Conservation (phyloP, 1,140 invertebrate genomes). For the Brachionus angularis region DNA sequence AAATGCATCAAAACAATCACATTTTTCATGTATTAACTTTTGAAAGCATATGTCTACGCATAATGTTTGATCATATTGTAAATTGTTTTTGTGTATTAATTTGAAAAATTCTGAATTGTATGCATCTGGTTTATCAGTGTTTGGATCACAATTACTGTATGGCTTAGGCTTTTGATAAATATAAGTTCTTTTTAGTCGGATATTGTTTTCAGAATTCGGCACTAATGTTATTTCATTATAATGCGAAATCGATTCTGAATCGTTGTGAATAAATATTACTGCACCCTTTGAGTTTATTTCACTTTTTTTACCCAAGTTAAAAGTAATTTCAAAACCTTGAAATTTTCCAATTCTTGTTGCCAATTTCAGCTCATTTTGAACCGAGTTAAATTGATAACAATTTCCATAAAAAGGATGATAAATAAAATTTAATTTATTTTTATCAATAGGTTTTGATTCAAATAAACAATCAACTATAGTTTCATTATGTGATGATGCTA, state of each 20-base stretch:
- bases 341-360: too few species aligned
- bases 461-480: neutral
- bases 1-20: neutral
- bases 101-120: neutral
- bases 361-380: neutral
- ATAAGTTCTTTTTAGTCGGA: neutral
- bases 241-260: neutral
- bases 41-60: slow-evolving; percentile 8
- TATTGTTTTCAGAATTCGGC: neutral
- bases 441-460: too few species aligned
- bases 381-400: slow-evolving; percentile 11
- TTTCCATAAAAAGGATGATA: neutral
- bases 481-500: too few species aligned
- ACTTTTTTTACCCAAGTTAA: neutral
- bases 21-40: neutral
- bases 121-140: neutral
- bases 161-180: neutral
- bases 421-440: neutral
- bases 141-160: slow-evolving; percentile 2
- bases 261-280: neutral
- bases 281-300: neutral
- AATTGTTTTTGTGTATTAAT: neutral
- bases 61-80: neutral
- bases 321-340: neutral
- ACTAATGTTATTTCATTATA: neutral